Conservation (phyloP, 2,113 vertebrate genomes). For the Vanacampus margaritifer region DNA sequence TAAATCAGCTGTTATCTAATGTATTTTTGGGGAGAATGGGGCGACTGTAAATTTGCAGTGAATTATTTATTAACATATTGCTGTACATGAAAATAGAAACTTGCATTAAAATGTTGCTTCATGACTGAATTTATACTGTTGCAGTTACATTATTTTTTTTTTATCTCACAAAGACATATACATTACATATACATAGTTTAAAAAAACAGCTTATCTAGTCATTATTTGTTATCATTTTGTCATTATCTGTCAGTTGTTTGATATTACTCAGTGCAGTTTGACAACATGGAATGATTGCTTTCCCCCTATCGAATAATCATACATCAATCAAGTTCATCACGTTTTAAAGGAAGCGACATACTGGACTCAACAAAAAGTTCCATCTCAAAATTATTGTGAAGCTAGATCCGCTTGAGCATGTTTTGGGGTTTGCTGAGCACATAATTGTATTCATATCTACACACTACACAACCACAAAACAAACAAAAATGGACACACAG, state of each 20-base stretch:
- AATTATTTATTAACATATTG: slow-evolving; percentile 72
- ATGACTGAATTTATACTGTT: not conserved
- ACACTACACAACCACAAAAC: no score
- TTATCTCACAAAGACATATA: not conserved
- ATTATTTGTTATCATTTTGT: not conserved
- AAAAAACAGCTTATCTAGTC: not conserved
- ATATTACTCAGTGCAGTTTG: not conserved
- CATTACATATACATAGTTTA: no score
- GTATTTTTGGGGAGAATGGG: slow-evolving; percentile 51
- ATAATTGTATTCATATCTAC: no score
- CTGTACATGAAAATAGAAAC: slow-evolving; percentile 63
- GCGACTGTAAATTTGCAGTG: slow-evolving; percentile 41
- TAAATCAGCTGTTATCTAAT: slow-evolving; percentile 58
- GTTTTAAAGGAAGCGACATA: not conserved
- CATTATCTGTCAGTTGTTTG: not conserved
- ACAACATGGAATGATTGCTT: not conserved
- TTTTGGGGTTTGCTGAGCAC: no score
- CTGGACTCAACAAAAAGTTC: not conserved
- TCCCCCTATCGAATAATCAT: not conserved
- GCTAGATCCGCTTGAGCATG: no score
- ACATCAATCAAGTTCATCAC: not conserved
- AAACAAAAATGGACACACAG: no score
- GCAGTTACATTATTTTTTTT: not conserved
- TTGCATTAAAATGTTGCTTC: slow-evolving; percentile 69
- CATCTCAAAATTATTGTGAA: no score